Evolutionary conservation across 2,888 invertebrate genomes (phyloP).

Genomic region (Pseudoips prasinana): DNA sequence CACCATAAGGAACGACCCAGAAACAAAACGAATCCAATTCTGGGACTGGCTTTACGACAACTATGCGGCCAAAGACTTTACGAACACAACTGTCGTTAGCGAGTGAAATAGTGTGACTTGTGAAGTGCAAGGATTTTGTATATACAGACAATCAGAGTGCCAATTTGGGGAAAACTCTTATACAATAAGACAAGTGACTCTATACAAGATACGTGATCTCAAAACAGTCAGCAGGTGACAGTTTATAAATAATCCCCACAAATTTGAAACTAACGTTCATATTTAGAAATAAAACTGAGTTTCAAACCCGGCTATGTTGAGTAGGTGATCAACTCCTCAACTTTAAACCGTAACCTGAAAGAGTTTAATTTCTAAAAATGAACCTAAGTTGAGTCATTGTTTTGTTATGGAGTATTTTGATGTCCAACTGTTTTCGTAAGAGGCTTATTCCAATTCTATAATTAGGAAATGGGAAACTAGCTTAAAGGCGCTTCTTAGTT

Average conservation of each 20-base stretch:
- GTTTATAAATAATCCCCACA: too few relatives aligned
- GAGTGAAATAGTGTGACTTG: constrained; percentile 9
- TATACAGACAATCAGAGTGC: neutral
- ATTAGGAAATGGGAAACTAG: constrained; percentile 29
- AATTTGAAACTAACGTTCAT: too few relatives aligned
- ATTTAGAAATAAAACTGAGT: too few relatives aligned
- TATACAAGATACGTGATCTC: constrained; percentile 11
- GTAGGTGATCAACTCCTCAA: too few relatives aligned
- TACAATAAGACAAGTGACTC: neutral
- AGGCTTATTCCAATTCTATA: constrained; percentile 27
- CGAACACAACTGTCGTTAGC: constrained; percentile 20
- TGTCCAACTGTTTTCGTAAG: constrained; percentile 6
- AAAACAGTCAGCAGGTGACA: too few relatives aligned
- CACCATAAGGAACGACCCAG: constrained; percentile 75
- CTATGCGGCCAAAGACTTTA: constrained; percentile 40
- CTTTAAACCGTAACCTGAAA: too few relatives aligned
- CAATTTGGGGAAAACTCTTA: neutral
- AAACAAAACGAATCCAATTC: constrained; percentile 76
- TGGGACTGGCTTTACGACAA: constrained; percentile 80
- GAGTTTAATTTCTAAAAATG: too few relatives aligned
- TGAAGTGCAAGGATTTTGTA: neutral
- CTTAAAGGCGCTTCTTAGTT: constrained; percentile 7
- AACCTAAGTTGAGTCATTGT: too few relatives aligned
- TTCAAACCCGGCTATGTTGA: too few relatives aligned
- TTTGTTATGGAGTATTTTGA: constrained; percentile 2